Percentiles rank a stretch among this genome's conserved stretches.
phyloP scores from a whole-genome alignment of 1,140 invertebrate genomes.

The Chrysopa pallens region DNA sequence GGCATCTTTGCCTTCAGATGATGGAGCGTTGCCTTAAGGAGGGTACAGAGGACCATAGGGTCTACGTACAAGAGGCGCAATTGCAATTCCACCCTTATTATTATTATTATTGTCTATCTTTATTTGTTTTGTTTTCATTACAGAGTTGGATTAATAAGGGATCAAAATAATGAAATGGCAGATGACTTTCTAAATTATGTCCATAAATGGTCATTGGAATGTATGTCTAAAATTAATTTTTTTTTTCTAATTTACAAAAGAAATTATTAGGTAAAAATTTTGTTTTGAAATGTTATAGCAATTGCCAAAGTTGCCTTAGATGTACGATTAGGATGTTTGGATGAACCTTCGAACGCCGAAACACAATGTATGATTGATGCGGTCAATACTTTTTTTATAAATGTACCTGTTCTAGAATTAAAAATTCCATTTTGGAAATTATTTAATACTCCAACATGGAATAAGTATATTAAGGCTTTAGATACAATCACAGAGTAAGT shows the following conservation, averaged over 20 bases:
- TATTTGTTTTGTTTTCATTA: too few relatives aligned
- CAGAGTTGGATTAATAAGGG: slow-evolving; percentile 39
- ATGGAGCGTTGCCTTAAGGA: too few relatives aligned
- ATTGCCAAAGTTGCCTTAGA: slow-evolving; percentile 72
- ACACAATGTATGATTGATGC: slow-evolving; percentile 70
- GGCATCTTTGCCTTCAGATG: too few relatives aligned
- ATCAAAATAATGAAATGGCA: slow-evolving; percentile 42
- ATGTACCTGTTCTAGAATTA: slow-evolving; percentile 63
- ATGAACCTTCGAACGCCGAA: slow-evolving; percentile 45
- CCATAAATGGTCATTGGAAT: slow-evolving; percentile 60
- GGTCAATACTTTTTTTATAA: slow-evolving; percentile 62
- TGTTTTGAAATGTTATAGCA: slow-evolving; percentile 29
- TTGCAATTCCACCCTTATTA: too few relatives aligned
- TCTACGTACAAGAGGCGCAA: too few relatives aligned
- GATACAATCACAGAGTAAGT: slow-evolving; percentile 69
- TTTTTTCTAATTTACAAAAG: not conserved
- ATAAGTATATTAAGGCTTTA: slow-evolving; percentile 63
- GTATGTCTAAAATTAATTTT: slow-evolving; percentile 20
- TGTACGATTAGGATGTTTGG: slow-evolving; percentile 70
- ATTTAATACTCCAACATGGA: slow-evolving; percentile 57
- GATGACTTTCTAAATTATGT: slow-evolving; percentile 56
- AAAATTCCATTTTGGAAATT: slow-evolving; percentile 74
- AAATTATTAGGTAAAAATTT: not conserved
- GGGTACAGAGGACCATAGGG: too few relatives aligned
- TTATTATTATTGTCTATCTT: too few relatives aligned